Evolutionary conservation across 2,113 vertebrate species (phyloP).

Genomic region (Pavo muticus): DNA sequence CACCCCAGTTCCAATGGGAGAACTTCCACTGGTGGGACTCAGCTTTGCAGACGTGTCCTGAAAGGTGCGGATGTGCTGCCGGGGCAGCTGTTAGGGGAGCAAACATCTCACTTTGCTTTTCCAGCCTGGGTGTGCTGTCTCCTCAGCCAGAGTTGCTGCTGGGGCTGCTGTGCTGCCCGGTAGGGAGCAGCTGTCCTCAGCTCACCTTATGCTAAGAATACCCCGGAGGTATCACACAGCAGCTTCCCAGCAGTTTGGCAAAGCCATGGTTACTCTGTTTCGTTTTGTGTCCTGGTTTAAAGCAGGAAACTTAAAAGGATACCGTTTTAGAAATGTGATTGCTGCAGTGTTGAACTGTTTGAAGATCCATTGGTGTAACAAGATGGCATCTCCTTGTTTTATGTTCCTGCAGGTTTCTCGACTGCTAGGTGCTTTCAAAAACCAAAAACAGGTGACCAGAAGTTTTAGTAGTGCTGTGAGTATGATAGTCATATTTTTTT

Average conservation of each 20-base stretch:
- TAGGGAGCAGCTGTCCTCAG: neutral
- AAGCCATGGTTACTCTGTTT: neutral
- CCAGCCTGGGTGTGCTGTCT: neutral
- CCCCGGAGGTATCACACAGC: neutral
- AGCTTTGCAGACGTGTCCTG: neutral
- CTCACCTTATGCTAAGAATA: conserved; percentile 41
- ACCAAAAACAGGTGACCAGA: conserved; percentile 83
- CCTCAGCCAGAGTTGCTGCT: neutral
- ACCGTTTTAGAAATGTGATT: neutral
- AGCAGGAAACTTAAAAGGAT: neutral
- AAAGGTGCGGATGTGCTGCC: neutral
- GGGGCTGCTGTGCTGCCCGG: too few relatives aligned
- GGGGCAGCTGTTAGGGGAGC: neutral
- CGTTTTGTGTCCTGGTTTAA: neutral
- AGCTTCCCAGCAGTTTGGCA: neutral
- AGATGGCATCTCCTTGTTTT: neutral
- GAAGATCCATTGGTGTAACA: neutral
- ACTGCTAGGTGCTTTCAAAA: conserved; percentile 84
- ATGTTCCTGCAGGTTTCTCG: conserved; percentile 77
- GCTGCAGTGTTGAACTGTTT: neutral
- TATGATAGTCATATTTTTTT: conserved; percentile 71
- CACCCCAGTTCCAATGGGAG: neutral
- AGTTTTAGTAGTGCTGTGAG: conserved; percentile 87
- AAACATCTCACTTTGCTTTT: neutral
- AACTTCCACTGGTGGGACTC: neutral